Percentiles rank a stretch among this genome's conserved stretches.
These are phyloP conservation scores for Coecobrya sp. DNA, from an alignment of 2,888 invertebrate species.

Conservation along the genomic window DNA sequence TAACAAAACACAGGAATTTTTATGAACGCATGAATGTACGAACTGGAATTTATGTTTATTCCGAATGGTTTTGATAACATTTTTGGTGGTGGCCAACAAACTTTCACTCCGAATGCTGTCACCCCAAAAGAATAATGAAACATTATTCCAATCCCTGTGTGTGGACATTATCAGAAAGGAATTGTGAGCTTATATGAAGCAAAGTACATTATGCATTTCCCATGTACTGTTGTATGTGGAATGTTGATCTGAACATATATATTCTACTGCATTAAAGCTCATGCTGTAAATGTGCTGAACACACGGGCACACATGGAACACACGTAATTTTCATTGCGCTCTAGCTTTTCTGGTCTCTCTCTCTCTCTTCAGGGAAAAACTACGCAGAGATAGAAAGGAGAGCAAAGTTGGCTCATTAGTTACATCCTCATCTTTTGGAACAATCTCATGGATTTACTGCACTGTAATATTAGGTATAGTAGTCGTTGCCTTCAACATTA, in stretches of 20 bases:
- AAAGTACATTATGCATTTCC: not conserved
- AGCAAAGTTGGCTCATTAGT: constrained; percentile 83
- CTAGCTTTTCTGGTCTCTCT: constrained; percentile 1
- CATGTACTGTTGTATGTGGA: not conserved
- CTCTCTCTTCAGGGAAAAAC: constrained; percentile 22
- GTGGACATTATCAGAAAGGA: constrained; percentile 73
- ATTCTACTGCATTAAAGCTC: not conserved
- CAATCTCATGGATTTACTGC: constrained; percentile 77
- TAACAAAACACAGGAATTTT: constrained; percentile 59
- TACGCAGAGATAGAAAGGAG: constrained; percentile 68
- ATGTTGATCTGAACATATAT: not conserved
- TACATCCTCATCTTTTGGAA: constrained; percentile 77
- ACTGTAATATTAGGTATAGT: constrained; percentile 46
- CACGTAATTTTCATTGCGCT: constrained; percentile 35
- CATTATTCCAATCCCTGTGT: constrained; percentile 71
- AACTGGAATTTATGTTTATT: constrained; percentile 78
- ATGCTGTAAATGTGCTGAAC: not conserved
- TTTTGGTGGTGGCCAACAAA: constrained; percentile 73
- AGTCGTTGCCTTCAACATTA: not conserved
- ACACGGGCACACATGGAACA: not conserved
- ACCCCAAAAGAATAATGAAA: constrained; percentile 71
- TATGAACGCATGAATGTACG: constrained; percentile 54
- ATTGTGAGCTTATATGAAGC: constrained; percentile 10
- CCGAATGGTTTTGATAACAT: constrained; percentile 71
- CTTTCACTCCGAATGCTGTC: constrained; percentile 68